Evolutionary conservation across 1,140 invertebrate genomes (phyloP), one percentile per base, ranked within the genome.

Genomic region (Galendromus occidentalis): DNA sequence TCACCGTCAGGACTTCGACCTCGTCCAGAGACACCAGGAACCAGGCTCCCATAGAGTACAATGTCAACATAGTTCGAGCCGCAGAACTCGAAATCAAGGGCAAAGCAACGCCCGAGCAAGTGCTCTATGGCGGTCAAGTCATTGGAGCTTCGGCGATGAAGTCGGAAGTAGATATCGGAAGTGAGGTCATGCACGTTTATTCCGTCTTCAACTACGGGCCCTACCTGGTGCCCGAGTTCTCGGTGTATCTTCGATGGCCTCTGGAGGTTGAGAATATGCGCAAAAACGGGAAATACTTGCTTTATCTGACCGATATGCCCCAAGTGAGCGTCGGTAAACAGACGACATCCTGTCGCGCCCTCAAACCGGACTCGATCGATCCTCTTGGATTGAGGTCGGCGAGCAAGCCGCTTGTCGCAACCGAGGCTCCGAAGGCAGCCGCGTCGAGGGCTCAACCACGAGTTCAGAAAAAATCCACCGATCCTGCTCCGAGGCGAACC

Each of bases 201-300:
- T 82, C 85, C 76, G 83, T 91, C 4, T 73, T 82, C 71, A 95
- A 95, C 70, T 80, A 84, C 68, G 91, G 92, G 1, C 86, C 89
- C 0, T 92, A 87, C 82, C 81, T 83, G 71, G 84, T 91, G 1
- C 81, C 82, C 7, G 80, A 81, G 33, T 78, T 93, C 0, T 81
- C 84, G 71, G 83, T 96, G n/a, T 77, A 80, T 29, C 86, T 97
- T 66, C 80, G 82, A 1, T 94, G 91, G 91, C 92, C 92, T 0
- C 84, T 85, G 72, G 88, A 93, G 77, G 83, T 93, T 1, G 83
- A 85, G 22, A 88, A 84, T 70, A 81, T 84, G 17, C 83, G 82
- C 69, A 73, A 78, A 14, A 79, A 84, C 70, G 88, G 87, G 44
- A 93, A 94, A 75, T 92, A 91, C 85, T 77, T 95, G 12, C 77